Conservation (phyloP, 2,797 vertebrate species). For the Diplodus puntazzo region DNA sequence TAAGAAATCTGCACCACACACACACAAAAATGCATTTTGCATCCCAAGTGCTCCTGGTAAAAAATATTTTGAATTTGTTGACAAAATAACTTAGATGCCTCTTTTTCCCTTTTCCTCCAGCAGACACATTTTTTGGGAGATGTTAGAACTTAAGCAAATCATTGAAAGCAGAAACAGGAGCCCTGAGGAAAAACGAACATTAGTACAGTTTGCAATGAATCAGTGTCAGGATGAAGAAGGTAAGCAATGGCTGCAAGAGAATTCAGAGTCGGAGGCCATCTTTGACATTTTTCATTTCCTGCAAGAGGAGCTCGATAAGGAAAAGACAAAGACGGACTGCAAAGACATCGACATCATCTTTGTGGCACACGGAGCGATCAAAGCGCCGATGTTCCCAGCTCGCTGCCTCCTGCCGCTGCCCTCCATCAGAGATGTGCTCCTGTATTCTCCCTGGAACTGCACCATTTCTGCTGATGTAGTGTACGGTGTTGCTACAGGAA, state of each 20-base stretch:
- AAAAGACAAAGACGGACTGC: not conserved
- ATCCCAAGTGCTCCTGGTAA: too few species aligned
- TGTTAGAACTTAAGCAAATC: fast-evolving
- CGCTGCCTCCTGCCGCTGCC: constrained; percentile 19
- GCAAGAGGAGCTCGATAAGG: not conserved
- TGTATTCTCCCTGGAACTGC: constrained; percentile 53
- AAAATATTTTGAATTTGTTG: too few species aligned
- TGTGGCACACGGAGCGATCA: constrained; percentile 27
- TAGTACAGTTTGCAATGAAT: not conserved
- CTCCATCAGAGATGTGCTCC: constrained; percentile 26
- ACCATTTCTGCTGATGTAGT: not conserved
- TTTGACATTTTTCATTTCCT: not conserved
- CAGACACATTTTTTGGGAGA: too few species aligned
- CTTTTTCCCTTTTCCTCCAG: too few species aligned
- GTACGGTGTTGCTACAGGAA: constrained; percentile 25
- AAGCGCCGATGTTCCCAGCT: not conserved
- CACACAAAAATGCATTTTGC: too few species aligned
- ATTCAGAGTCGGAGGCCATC: not conserved
- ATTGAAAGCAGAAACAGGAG: not conserved
- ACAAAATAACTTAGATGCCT: too few species aligned
- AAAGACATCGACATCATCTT: constrained; percentile 20
- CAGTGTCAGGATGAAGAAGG: not conserved
- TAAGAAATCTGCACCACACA: too few species aligned
- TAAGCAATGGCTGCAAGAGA: not conserved
- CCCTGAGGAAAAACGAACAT: not conserved